Evolutionary conservation across 2,113 vertebrate genomes (phyloP).

Genomic region (Balaenoptera acutorostrata): DNA sequence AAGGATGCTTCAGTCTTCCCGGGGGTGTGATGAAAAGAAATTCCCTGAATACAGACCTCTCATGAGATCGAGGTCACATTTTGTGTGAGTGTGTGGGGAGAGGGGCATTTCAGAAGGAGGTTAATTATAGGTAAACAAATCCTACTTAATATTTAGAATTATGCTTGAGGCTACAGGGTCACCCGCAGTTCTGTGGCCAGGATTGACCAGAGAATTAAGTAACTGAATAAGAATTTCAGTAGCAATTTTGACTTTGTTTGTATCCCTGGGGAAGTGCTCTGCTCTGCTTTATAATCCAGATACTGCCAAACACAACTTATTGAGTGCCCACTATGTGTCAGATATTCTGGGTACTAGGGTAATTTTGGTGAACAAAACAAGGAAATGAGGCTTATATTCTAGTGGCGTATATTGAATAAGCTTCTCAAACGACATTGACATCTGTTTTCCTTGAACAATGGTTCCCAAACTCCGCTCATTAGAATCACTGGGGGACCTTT

Average conservation of each 20-base stretch:
- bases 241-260: not conserved
- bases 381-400: not conserved
- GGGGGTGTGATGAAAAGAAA: not conserved
- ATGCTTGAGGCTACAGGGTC: not conserved
- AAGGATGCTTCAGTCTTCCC: not conserved
- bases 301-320: not conserved
- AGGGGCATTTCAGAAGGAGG: not conserved
- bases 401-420: not conserved
- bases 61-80: not conserved
- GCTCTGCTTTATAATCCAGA: not conserved
- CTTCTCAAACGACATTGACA: not conserved
- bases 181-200: not conserved
- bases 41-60: not conserved
- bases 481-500: slow-evolving; percentile 20
- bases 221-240: not conserved
- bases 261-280: not conserved
- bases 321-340: not conserved
- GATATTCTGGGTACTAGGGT: not conserved
- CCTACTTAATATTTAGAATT: not conserved
- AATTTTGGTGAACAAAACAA: slow-evolving; percentile 18
- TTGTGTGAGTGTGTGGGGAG: not conserved
- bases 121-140: not conserved
- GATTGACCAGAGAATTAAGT: not conserved
- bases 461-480: not conserved
- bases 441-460: not conserved